Base-by-base conservation (phyloP, 2,113 vertebrate species). In the Vicugna pacos region DNA sequence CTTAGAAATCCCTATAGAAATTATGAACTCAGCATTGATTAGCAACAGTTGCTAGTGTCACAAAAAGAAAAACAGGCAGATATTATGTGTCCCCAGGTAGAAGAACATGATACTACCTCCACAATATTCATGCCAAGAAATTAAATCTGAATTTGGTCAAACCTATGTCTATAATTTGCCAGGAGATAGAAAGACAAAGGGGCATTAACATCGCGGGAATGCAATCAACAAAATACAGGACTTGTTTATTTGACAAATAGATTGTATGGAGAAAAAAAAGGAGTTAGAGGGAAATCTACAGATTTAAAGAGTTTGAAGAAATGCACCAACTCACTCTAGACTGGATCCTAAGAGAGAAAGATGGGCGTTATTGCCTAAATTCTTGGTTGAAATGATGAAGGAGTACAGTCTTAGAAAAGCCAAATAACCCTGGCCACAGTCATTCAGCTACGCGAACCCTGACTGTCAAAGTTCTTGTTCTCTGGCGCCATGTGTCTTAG, bases 101-200 rank as follows among this genome's bases (percentile, higher is more conserved):
- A 75, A 92, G 56, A 85, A 56, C 10, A 30, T 8, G 91, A 46
- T 76, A 46, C 16, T n/a, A 32, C 12, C 42, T 92, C 10, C 35
- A 76, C 84, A 91, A 93, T 82, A 94, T 35, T 69, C 22, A 79
- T 82, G 28, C 42, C 30, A 35, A 60, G 82, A 92, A 69, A 26
- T 64, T 58, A 70, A 52, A 73, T 50, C n/a, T 32, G 38, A 85
- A 81, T 93, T 95, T 69, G 38, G 46, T 91, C 22, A 93, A 64
- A 50, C 7, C 10, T 69, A 62, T 10, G 12, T 76, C 11, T 87
- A 81, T 30, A 15, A 85, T 62, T 93, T 73, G 14, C 14, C 26
- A 72, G 35, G 42, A 88, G 64, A 32, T 62, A 60, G 35, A 91
- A 10, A 26, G 17, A 84, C 60, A 93, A 35, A 20, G 0, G 3